Evolutionary conservation across 2,113 vertebrate genomes (phyloP).

Genomic region (Alaudala cheleensis): DNA sequence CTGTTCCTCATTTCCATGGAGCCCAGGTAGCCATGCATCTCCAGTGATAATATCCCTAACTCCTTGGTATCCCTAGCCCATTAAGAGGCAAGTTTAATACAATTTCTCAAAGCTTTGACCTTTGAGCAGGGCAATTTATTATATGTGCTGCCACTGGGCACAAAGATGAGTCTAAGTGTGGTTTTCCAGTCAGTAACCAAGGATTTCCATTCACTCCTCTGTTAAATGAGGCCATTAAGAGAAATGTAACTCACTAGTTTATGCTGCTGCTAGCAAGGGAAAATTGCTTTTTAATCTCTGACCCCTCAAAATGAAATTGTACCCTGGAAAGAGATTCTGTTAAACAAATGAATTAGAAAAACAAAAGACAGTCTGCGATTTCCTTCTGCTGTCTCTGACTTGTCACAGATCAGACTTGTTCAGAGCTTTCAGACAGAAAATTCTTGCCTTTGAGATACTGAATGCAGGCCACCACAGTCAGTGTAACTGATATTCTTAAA

Average conservation of each 20-base stretch:
- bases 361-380: not conserved
- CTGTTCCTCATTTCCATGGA: not conserved
- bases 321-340: slow-evolving; percentile 30
- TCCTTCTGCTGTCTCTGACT: not conserved
- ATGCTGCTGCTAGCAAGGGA: not conserved
- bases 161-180: not conserved
- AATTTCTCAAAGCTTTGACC: not conserved
- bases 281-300: slow-evolving; percentile 61
- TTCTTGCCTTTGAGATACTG: not conserved
- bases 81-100: not conserved
- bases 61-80: not conserved
- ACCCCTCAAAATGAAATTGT: slow-evolving; percentile 12
- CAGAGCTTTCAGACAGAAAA: not conserved
- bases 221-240: slow-evolving; percentile 42
- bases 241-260: slow-evolving; percentile 30
- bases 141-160: not conserved
- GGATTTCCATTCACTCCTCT: slow-evolving; percentile 23
- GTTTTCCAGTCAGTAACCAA: slow-evolving; percentile 35
- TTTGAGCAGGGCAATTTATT: not conserved
- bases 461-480: not conserved
- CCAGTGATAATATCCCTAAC: not conserved
- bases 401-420: not conserved
- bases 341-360: slow-evolving; percentile 37
- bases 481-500: not conserved
- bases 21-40: not conserved